Evolutionary conservation across 2,797 vertebrate genomes (phyloP).

Genomic region (Danio albolineatus): DNA sequence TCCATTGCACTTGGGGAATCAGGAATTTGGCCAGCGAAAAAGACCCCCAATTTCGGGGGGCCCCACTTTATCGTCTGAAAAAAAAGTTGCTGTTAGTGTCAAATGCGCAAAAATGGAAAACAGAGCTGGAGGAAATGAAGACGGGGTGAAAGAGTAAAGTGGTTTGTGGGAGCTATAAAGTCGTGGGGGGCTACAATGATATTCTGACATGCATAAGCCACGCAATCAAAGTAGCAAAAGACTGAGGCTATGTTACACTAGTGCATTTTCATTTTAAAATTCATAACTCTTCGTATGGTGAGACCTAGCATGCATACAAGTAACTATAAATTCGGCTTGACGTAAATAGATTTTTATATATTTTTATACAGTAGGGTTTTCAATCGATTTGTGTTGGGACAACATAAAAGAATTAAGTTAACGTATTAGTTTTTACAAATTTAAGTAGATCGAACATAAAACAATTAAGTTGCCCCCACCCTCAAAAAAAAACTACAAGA

Average conservation of each 20-base stretch:
- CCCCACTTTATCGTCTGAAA: slow-evolving; percentile 51
- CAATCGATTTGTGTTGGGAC: no score
- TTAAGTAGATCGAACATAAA: no score
- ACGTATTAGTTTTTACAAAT: no score
- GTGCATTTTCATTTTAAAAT: not conserved
- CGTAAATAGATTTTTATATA: no score
- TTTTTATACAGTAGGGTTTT: no score
- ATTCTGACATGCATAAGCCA: slow-evolving; percentile 35
- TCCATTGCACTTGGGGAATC: slow-evolving; percentile 63
- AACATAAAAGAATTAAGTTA: no score
- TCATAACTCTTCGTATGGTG: no score
- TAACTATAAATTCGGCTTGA: no score
- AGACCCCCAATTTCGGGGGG: slow-evolving; percentile 51
- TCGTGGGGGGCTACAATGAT: not conserved
- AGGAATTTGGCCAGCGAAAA: slow-evolving; percentile 58
- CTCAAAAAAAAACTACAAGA: no score
- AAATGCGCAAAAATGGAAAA: slow-evolving; percentile 38
- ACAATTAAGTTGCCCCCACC: no score
- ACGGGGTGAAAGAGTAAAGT: slow-evolving; percentile 10
- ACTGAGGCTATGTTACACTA: not conserved
- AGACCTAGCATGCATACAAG: no score
- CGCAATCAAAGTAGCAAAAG: slow-evolving; percentile 24
- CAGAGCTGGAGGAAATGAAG: slow-evolving; percentile 19
- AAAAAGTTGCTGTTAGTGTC: slow-evolving; percentile 46
- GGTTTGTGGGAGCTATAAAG: not conserved